These are phyloP conservation scores for Syngnathus rostellatus DNA, from an alignment of 2,797 vertebrate species.

Conservation along the genomic window DNA sequence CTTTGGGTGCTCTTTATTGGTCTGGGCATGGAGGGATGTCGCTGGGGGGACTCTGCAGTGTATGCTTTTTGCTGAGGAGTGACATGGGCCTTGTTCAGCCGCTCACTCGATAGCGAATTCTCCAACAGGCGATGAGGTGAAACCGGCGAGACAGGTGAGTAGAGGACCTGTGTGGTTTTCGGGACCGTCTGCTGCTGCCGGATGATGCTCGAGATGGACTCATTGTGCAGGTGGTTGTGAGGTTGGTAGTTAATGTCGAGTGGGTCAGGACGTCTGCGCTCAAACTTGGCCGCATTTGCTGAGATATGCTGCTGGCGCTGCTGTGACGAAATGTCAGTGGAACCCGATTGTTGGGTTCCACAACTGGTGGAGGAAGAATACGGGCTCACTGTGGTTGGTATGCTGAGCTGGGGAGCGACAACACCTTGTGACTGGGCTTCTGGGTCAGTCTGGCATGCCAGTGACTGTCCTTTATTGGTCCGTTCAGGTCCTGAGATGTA, in stretches of 20 bases:
- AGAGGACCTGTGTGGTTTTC: conserved; percentile 94
- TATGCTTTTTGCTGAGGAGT: conserved; percentile 95
- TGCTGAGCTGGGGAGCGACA: conserved; percentile 83
- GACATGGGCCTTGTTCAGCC: conserved; percentile 94
- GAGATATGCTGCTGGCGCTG: conserved; percentile 70
- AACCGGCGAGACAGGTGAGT: conserved; percentile 92
- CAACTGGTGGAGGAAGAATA: conserved; percentile 71
- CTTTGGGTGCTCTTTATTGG: conserved; percentile 96
- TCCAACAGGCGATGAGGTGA: conserved; percentile 92
- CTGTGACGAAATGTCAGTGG: conserved; percentile 69
- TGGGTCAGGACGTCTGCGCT: conserved; percentile 89
- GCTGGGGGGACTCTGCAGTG: conserved; percentile 78
- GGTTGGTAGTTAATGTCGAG: conserved; percentile 94
- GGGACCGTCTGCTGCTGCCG: conserved; percentile 78
- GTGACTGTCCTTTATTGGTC: conserved; percentile 87
- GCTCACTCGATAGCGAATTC: conserved; percentile 86
- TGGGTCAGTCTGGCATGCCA: conserved; percentile 93
- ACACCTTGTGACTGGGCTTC: conserved; percentile 83
- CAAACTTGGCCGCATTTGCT: conserved; percentile 79
- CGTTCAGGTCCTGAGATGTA: conserved; percentile 97
- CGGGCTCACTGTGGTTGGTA: conserved; percentile 84
- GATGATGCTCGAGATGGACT: conserved; percentile 88
- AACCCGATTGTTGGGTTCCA: conserved; percentile 77
- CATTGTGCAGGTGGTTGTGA: conserved; percentile 82
- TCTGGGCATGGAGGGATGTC: conserved; percentile 86